Evolutionary conservation across 2,888 invertebrate species (phyloP).

Genomic region (Timema podura): DNA sequence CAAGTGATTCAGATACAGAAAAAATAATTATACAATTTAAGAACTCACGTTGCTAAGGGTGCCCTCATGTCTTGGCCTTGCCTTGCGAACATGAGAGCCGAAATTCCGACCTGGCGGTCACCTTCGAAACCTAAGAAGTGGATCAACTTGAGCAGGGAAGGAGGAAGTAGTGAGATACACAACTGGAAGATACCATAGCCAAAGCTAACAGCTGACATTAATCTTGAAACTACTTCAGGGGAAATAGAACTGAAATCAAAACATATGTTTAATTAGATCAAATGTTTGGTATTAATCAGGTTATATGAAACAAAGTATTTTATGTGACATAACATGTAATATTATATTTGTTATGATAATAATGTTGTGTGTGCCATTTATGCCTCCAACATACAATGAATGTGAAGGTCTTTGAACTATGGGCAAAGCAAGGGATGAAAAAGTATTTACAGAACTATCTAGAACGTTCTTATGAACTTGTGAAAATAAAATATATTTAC

Average conservation of each 20-base stretch:
- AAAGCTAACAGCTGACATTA: constrained; percentile 65
- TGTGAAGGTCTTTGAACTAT: no score
- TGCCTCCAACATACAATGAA: no score
- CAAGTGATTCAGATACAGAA: background rate
- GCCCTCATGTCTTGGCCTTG: constrained; percentile 62
- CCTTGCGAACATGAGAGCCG: constrained; percentile 57
- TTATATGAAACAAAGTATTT: no score
- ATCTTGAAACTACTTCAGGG: constrained; percentile 52
- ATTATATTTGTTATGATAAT: no score
- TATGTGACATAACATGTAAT: no score
- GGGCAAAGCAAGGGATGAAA: no score
- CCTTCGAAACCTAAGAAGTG: constrained; percentile 64
- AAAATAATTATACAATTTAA: background rate
- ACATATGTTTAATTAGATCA: background rate
- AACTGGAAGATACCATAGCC: constrained; percentile 67
- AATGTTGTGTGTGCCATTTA: no score
- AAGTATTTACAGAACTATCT: no score
- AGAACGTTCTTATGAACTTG: no score
- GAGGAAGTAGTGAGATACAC: constrained; percentile 62
- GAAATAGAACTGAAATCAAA: constrained; percentile 33
- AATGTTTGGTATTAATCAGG: no score
- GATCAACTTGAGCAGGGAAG: constrained; percentile 56
- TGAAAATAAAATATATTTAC: no score
- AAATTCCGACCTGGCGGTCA: constrained; percentile 55
- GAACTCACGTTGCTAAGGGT: constrained; percentile 57